These are phyloP conservation scores for Malurus elegans DNA, from an alignment of 2,113 vertebrate species.

Conservation along the genomic window DNA sequence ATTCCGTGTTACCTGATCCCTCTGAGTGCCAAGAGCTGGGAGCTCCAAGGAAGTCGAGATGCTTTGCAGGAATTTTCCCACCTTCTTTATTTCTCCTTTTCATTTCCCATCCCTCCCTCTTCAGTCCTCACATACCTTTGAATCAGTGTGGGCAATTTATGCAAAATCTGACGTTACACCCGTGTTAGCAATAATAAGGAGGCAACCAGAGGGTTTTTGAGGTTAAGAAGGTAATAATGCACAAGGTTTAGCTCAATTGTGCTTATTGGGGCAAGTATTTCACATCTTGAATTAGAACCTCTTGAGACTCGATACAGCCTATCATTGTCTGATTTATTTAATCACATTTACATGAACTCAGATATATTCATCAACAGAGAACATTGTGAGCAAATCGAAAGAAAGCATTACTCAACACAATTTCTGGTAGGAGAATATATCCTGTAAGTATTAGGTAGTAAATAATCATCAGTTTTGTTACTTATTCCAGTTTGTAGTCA, in stretches of 20 bases:
- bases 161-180: background rate
- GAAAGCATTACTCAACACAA: background rate
- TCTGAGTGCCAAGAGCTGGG: background rate
- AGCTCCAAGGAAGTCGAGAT: background rate
- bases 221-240: background rate
- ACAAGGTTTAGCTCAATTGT: background rate
- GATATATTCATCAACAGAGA: background rate
- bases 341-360: constrained; percentile 40
- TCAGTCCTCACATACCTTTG: background rate
- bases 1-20: background rate
- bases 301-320: background rate
- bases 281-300: constrained; percentile 25
- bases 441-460: background rate
- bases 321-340: constrained; percentile 41
- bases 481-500: background rate
- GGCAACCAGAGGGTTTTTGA: background rate
- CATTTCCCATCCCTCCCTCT: background rate
- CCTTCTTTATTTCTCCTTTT: background rate
- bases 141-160: background rate
- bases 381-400: background rate
- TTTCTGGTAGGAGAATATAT: background rate
- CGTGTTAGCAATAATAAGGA: background rate
- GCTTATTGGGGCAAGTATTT: constrained; percentile 9
- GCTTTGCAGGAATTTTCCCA: background rate
- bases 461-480: background rate